Percentiles rank a stretch among this genome's conserved stretches.
Conservation (phyloP, 2,888 invertebrate genomes). For the Pterostichus niger region DNA sequence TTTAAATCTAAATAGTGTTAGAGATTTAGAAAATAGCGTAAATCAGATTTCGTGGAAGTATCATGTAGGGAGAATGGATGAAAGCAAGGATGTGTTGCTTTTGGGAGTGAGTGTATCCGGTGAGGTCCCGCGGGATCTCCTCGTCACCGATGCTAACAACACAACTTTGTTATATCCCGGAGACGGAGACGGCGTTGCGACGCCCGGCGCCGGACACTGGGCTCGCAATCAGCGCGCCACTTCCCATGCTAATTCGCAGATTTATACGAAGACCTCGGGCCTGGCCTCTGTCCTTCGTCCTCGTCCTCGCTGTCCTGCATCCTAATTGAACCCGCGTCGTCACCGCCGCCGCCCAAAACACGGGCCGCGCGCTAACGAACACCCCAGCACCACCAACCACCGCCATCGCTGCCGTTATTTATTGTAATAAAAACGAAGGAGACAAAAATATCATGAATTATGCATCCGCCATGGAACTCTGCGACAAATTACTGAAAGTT, state of each 20-base stretch:
- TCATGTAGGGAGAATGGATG: not conserved
- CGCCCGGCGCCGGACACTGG: constrained; percentile 52
- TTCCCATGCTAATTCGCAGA: constrained; percentile 75
- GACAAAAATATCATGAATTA: constrained; percentile 67
- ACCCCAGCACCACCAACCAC: not conserved
- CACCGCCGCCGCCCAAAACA: not conserved
- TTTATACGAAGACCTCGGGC: constrained; percentile 71
- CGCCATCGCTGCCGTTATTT: constrained; percentile 52
- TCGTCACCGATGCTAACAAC: constrained; percentile 65
- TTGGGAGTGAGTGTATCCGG: not conserved
- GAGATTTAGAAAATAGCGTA: constrained; percentile 7
- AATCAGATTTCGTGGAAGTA: not conserved
- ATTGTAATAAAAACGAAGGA: constrained; percentile 66
- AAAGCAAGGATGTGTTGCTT: constrained; percentile 7
- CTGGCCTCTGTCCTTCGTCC: constrained; percentile 32
- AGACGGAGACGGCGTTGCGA: constrained; percentile 41
- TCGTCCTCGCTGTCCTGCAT: constrained; percentile 56
- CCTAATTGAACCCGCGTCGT: constrained; percentile 59
- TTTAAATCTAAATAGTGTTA: constrained; percentile 15
- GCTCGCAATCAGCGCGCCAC: constrained; percentile 74
- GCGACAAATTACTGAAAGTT: constrained; percentile 67
- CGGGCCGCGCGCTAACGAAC: constrained; percentile 45
- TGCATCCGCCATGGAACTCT: constrained; percentile 62
- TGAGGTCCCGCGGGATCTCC: constrained; percentile 40
- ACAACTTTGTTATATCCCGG: constrained; percentile 64